phyloP scores from a whole-genome alignment of 2,888 invertebrate species.

The Acanthococcus lagerstroemiae region DNA sequence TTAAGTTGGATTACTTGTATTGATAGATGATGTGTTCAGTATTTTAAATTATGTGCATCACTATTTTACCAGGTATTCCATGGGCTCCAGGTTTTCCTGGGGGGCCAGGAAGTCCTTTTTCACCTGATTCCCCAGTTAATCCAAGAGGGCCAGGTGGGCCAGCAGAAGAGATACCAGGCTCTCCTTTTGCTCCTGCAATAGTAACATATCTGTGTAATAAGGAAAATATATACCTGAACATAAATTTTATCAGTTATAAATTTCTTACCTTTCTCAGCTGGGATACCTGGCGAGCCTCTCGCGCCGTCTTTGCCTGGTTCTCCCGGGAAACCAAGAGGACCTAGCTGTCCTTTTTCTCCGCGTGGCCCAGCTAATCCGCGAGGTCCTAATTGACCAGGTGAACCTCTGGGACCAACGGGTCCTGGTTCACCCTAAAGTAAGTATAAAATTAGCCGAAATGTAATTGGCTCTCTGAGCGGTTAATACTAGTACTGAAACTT shows the following conservation, averaged over 20 bases:
- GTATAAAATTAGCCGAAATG: not conserved
- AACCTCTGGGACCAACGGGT: constrained; percentile 39
- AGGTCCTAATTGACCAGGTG: constrained; percentile 51
- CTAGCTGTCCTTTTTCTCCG: constrained; percentile 70
- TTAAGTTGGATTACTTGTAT: not conserved
- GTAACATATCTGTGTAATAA: not conserved
- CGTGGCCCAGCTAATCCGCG: constrained; percentile 67
- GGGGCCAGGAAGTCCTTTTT: constrained; percentile 52
- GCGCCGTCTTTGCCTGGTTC: constrained; percentile 54
- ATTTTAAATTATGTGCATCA: too few species aligned
- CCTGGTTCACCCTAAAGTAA: constrained; percentile 45
- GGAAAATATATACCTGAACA: not conserved
- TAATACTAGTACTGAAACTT: not conserved
- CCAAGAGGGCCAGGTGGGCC: constrained; percentile 54
- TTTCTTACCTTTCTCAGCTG: constrained; percentile 48
- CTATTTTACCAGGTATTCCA: constrained; percentile 54
- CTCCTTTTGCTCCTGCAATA: constrained; percentile 56
- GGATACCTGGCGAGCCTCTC: constrained; percentile 46
- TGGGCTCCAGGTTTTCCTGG: constrained; percentile 56
- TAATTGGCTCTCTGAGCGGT: not conserved
- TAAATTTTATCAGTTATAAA: not conserved
- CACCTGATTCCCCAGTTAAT: constrained; percentile 54
- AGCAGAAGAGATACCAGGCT: constrained; percentile 56
- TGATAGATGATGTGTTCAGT: too few species aligned
- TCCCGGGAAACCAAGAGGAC: constrained; percentile 66